Evolutionary conservation across 2,113 vertebrate genomes (phyloP), one percentile per base, ranked within the genome.

Genomic region (Chiloscyllium plagiosum): DNA sequence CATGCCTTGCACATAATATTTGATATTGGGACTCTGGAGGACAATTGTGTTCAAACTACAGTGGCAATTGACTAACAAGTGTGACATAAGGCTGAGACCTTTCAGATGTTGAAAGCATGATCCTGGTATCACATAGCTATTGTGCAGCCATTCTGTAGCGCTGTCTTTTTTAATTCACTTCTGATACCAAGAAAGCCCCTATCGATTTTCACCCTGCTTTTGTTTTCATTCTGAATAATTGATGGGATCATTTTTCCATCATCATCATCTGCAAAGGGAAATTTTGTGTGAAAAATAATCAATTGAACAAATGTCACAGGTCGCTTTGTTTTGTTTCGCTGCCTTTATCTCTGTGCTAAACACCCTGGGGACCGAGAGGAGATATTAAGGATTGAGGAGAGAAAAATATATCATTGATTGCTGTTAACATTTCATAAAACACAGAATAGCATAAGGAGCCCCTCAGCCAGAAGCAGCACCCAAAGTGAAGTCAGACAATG

Each of bases 171-270:
- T 95, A 95, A 95, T 95, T 95, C 69, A 24, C 47, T 95, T 50
- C 94, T 72, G 94, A 50, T 72, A 95, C 94, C 94, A 33, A 95
- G 94, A 72, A 69, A 52, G 42, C 37, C 68, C 94, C 37, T 95
- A 95, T 95, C 69, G 37, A 95, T 95, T 95, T 95, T 95, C 94
- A 29, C 24, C 4, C 42, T 72, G 66, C 94, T 95, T 52, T 95
- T 95, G 94, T 95, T 95, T 95, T 37, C 24, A n/a, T 95, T 95
- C 66, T 95, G 69, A 95, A 95, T 95, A 95, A 95, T 95, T 95
- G 24, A 95, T 95, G 69, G 29, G 68, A 95, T 95, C 42, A 95
- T 95, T 95, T 95, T 95, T 95, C 94, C 94, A 50, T 95, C 94
- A 93, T 66, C 89, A 93, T 93, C 89, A 95, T 95, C 69, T 70